phyloP scores from a whole-genome alignment of 2,888 invertebrate species.

The Boloria selene region DNA sequence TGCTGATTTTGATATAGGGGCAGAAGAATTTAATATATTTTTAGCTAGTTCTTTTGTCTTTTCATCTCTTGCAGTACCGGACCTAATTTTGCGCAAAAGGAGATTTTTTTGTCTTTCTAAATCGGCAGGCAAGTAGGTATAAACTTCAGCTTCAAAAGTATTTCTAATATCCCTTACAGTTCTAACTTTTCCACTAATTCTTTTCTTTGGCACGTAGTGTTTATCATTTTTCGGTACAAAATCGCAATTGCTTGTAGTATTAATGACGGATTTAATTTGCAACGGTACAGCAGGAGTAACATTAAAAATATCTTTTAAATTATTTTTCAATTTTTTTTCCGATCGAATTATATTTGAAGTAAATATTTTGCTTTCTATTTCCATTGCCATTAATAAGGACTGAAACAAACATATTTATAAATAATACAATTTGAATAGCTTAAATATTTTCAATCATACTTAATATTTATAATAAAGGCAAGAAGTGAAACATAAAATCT shows the following conservation, averaged over 20 bases:
- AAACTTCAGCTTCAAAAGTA: conserved; percentile 64
- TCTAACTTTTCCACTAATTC: conserved; percentile 62
- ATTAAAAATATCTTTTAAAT: conserved; percentile 60
- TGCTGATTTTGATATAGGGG: conserved; percentile 61
- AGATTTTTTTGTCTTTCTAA: conserved; percentile 62
- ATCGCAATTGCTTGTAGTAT: conserved; percentile 46
- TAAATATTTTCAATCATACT: neutral
- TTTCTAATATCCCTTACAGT: conserved; percentile 68
- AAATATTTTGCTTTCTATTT: conserved; percentile 56
- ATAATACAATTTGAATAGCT: neutral
- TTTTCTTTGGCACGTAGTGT: conserved; percentile 63
- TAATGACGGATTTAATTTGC: conserved; percentile 35
- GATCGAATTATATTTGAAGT: conserved; percentile 59
- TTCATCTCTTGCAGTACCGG: conserved; percentile 57
- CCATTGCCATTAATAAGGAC: conserved; percentile 49
- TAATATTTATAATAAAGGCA: no score
- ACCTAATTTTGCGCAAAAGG: conserved; percentile 65
- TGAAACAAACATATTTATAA: conserved; percentile 43
- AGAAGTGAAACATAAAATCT: no score
- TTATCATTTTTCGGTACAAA: conserved; percentile 63
- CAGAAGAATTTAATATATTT: conserved; percentile 57
- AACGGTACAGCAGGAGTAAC: conserved; percentile 51
- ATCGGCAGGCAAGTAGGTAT: conserved; percentile 52
- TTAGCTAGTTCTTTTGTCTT: conserved; percentile 60
- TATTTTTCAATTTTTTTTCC: conserved; percentile 48